Evolutionary conservation across 2,113 vertebrate genomes (phyloP).

Genomic region (Erinaceus europaeus): DNA sequence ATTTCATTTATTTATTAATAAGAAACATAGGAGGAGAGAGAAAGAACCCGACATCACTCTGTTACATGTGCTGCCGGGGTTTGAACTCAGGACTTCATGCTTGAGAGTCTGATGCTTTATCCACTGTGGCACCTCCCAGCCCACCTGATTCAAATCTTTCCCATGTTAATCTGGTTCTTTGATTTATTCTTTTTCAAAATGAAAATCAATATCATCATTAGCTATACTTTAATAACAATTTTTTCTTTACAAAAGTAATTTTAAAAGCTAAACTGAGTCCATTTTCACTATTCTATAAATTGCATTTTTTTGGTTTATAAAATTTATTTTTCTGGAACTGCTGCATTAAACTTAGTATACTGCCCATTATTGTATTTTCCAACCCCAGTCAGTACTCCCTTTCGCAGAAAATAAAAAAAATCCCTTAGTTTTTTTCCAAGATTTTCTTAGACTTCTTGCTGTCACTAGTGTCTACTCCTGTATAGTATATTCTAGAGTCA

Average conservation of each 20-base stretch:
- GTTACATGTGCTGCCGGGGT: too few species aligned
- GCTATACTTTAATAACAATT: constrained; percentile 10
- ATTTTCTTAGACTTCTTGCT: neutral
- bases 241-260: constrained; percentile 28
- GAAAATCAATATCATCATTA: neutral
- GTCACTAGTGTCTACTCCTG: neutral
- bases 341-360: constrained; percentile 25
- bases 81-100: too few species aligned
- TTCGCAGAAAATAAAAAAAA: constrained; percentile 1
- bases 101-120: too few species aligned
- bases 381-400: neutral
- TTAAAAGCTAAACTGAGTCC: constrained; percentile 15
- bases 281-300: constrained; percentile 17
- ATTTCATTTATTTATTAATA: too few species aligned
- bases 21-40: too few species aligned
- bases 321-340: constrained; percentile 2
- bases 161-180: neutral
- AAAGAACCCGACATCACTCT: too few species aligned
- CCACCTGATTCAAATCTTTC: neutral
- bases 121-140: too few species aligned
- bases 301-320: constrained; percentile 29
- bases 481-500: neutral
- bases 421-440: neutral
- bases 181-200: neutral
- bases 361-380: neutral